These are phyloP conservation scores for Tachysurus vachellii DNA, from an alignment of 2,113 vertebrate species.

Conservation along the genomic window DNA sequence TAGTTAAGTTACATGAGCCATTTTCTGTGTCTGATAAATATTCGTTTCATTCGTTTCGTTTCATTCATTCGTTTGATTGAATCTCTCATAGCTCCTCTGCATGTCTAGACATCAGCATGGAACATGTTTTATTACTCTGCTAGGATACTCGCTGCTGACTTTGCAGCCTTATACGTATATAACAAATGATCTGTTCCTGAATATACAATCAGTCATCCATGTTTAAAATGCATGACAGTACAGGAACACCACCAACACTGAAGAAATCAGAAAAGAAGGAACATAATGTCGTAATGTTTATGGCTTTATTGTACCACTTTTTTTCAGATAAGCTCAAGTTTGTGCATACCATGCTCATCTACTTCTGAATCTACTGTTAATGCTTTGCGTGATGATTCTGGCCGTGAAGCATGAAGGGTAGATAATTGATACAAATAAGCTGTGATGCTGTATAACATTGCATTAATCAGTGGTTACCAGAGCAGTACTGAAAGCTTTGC, in stretches of 20 bases:
- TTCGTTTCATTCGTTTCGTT: too few relatives aligned
- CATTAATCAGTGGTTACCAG: constrained; percentile 29
- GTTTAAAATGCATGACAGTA: constrained; percentile 2
- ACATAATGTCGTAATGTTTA: background rate
- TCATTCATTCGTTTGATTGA: too few relatives aligned
- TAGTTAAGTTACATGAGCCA: background rate
- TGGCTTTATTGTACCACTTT: background rate
- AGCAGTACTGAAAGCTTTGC: constrained; percentile 1
- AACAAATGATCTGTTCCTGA: constrained; percentile 18
- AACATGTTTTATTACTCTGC: constrained; percentile 42
- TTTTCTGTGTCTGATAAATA: background rate
- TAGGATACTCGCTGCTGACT: constrained; percentile 44
- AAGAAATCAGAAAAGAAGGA: background rate
- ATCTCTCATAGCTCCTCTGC: background rate
- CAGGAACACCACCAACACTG: background rate
- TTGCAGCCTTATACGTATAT: background rate
- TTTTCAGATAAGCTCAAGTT: background rate
- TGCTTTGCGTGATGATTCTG: background rate
- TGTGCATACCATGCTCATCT: background rate
- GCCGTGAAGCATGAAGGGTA: background rate
- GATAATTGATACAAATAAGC: constrained; percentile 42
- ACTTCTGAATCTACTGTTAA: background rate
- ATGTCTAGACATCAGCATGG: constrained; percentile 33
- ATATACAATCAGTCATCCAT: constrained; percentile 22
- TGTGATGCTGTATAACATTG: constrained; percentile 19